Conservation (phyloP, 30 jellyfish, hydroid and myxozoan genomes). For the Hydractinia symbiolongicarpus region DNA sequence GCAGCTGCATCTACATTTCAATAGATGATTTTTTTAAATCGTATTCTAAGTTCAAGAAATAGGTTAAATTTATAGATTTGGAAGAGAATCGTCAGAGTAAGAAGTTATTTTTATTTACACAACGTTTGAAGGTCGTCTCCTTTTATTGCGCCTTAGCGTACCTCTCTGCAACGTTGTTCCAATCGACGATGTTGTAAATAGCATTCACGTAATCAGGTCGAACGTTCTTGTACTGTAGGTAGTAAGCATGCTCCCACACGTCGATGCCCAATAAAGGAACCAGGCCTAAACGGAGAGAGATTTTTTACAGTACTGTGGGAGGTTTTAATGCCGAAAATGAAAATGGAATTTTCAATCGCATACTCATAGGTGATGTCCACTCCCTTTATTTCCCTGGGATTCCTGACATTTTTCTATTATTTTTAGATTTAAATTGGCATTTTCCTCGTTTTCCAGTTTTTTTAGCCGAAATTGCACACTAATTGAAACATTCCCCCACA, state of each 20-base stretch:
- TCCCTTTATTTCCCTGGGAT: background rate
- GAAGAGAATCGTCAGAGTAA: too few species aligned
- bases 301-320: background rate
- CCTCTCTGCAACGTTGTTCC: conserved; percentile 95
- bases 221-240: conserved; percentile 95
- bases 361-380: conserved; percentile 12
- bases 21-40: too few species aligned
- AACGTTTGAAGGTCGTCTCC: background rate
- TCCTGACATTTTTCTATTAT: too few species aligned
- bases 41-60: too few species aligned
- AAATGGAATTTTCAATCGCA: conserved; percentile 10
- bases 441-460: too few species aligned
- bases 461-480: too few species aligned
- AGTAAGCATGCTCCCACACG: conserved; percentile 99
- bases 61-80: too few species aligned
- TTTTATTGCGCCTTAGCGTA: conserved; percentile 40
- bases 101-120: too few species aligned
- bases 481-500: too few species aligned
- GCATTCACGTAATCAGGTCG: conserved; percentile 97
- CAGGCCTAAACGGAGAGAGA: conserved; percentile 47
- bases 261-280: conserved; percentile 98
- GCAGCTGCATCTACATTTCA: too few species aligned
- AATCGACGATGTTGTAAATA: conserved; percentile 71
- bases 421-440: too few species aligned
- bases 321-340: background rate